phyloP scores from a whole-genome alignment of 2,888 invertebrate species.

The Antheraea yamamai region DNA sequence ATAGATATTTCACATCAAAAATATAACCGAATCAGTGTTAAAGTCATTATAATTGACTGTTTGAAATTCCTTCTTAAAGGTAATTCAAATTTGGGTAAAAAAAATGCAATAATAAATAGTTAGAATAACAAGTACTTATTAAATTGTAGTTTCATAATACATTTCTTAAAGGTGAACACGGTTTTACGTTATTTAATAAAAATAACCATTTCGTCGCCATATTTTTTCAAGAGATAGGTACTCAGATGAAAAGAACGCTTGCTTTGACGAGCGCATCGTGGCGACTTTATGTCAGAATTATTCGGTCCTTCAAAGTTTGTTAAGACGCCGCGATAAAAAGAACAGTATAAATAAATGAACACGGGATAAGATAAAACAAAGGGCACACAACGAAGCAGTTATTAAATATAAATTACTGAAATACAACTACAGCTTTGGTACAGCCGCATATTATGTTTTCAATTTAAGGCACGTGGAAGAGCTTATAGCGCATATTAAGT shows the following conservation, averaged over 20 bases:
- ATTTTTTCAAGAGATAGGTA: neutral
- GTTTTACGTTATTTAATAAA: slow-evolving; percentile 4
- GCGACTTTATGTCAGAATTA: slow-evolving; percentile 9
- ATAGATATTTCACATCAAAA: no score
- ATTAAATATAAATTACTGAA: neutral
- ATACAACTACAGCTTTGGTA: neutral
- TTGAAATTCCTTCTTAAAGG: neutral
- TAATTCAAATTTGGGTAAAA: neutral
- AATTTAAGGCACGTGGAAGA: no score
- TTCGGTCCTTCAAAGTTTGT: neutral
- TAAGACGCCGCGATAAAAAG: neutral
- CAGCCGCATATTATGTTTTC: no score
- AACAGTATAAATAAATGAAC: neutral
- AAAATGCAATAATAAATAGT: neutral
- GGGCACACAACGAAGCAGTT: neutral
- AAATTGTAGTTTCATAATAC: neutral
- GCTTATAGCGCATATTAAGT: no score
- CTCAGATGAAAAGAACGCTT: neutral
- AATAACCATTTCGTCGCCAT: neutral
- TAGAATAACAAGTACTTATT: neutral
- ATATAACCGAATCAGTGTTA: neutral
- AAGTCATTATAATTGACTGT: neutral
- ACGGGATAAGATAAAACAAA: neutral
- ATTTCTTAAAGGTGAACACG: neutral
- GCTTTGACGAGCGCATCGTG: slow-evolving; percentile 9